Conservation (phyloP, 2,888 invertebrate species). For the Vannuccia rotundouncinata region DNA sequence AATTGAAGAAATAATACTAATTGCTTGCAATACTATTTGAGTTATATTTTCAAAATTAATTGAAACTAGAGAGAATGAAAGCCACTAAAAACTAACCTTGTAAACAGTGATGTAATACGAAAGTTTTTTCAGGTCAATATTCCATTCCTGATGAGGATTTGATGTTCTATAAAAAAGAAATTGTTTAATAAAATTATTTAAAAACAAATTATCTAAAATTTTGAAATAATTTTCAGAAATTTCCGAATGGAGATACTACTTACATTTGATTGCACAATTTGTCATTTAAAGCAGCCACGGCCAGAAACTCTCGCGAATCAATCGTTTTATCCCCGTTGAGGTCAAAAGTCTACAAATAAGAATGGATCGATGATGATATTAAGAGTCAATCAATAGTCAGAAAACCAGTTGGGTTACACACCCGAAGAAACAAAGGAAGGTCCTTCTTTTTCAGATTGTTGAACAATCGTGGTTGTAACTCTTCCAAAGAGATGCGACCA, state of each 20-base stretch:
- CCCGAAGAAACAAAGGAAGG: conserved; percentile 14
- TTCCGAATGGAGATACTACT: not conserved
- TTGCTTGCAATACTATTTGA: too few species aligned
- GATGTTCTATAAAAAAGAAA: conserved; percentile 28
- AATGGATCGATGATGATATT: not conserved
- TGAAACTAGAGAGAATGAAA: too few species aligned
- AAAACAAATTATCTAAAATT: not conserved
- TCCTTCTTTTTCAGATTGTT: not conserved
- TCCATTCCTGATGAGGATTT: conserved; percentile 26
- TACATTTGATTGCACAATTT: conserved; percentile 37
- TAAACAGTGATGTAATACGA: conserved; percentile 40
- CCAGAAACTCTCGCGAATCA: conserved; percentile 36
- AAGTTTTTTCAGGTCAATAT: conserved; percentile 35
- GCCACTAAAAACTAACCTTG: conserved; percentile 39
- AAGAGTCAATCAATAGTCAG: too few species aligned
- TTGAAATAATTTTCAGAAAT: not conserved
- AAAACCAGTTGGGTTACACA: too few species aligned
- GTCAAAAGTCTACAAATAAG: conserved; percentile 34
- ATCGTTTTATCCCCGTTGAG: conserved; percentile 37
- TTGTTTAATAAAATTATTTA: not conserved
- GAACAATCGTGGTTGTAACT: conserved; percentile 15
- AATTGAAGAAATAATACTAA: too few species aligned
- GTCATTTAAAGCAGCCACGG: conserved; percentile 40
- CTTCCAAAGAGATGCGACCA: conserved; percentile 19
- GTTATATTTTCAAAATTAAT: too few species aligned